These are phyloP conservation scores for Campylorhamphus procurvoides DNA, from an alignment of 2,113 vertebrate species.

Conservation along the genomic window DNA sequence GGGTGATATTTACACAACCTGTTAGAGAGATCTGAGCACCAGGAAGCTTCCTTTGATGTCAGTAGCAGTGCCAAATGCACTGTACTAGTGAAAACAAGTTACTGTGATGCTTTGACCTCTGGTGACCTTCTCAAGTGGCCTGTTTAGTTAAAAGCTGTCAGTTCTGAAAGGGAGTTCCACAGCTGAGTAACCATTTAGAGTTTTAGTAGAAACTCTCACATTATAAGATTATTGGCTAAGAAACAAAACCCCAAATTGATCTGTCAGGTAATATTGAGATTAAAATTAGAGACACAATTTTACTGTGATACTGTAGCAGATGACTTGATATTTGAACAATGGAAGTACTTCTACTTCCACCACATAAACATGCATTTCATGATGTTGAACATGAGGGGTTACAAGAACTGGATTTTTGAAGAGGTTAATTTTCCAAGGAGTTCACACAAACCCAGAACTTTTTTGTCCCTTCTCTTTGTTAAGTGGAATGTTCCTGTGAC, in stretches of 20 bases:
- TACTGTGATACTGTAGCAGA: background rate
- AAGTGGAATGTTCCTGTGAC: background rate
- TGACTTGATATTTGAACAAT: background rate
- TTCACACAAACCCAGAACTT: background rate
- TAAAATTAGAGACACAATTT: background rate
- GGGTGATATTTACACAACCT: background rate
- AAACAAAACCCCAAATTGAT: background rate
- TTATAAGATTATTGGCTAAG: background rate
- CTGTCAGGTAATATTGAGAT: background rate
- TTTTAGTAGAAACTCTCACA: background rate
- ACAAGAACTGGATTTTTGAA: background rate
- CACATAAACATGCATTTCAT: constrained; percentile 6
- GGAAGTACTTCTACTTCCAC: background rate
- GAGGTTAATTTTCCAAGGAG: background rate
- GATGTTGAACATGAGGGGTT: background rate
- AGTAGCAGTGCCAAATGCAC: background rate
- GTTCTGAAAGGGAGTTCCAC: background rate
- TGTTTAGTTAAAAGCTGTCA: background rate
- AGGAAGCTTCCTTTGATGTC: constrained; percentile 9
- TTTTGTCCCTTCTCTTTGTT: background rate
- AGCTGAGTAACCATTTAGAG: background rate
- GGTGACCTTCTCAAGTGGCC: background rate
- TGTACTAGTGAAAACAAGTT: background rate
- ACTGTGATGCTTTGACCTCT: background rate
- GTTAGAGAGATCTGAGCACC: background rate